These are phyloP conservation scores for Agrochola macilenta DNA, from an alignment of 2,888 invertebrate genomes.

Conservation along the genomic window DNA sequence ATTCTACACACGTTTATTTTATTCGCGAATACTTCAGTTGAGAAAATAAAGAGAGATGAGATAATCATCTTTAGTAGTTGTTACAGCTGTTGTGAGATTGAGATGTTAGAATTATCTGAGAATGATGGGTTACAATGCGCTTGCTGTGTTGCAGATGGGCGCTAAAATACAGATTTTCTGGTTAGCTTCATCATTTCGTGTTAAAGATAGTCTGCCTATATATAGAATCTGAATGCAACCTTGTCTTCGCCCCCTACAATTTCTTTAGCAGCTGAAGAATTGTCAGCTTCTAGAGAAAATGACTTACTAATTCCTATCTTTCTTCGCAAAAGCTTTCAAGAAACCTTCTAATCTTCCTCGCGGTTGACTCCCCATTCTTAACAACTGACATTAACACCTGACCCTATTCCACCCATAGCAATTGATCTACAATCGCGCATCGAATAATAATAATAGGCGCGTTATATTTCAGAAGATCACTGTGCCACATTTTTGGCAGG, in stretches of 20 bases:
- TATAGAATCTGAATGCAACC: neutral
- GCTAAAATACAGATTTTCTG: neutral
- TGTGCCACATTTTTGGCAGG: slow-evolving; percentile 88
- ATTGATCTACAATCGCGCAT: slow-evolving; percentile 49
- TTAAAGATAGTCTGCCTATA: neutral
- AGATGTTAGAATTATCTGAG: slow-evolving; percentile 23
- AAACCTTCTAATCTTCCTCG: no score
- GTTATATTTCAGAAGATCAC: slow-evolving; percentile 80
- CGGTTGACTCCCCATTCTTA: neutral
- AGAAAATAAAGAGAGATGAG: slow-evolving; percentile 37
- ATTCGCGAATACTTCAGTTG: slow-evolving; percentile 39
- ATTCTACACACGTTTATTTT: slow-evolving; percentile 42
- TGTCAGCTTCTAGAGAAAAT: neutral
- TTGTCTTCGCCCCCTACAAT: neutral
- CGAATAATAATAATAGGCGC: slow-evolving; percentile 64
- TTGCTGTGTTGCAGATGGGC: slow-evolving; percentile 4
- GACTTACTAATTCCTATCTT: neutral
- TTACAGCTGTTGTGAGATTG: slow-evolving; percentile 12
- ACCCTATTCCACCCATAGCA: slow-evolving; percentile 38
- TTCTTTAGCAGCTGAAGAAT: neutral
- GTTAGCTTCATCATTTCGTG: neutral
- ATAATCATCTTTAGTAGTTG: slow-evolving; percentile 40
- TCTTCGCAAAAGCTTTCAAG: neutral
- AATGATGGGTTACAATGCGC: neutral
- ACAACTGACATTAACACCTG: slow-evolving; percentile 27